Evolutionary conservation across 2,113 vertebrate species (phyloP), one percentile per base, ranked within the genome.

Genomic region (Cheirogaleus medius): DNA sequence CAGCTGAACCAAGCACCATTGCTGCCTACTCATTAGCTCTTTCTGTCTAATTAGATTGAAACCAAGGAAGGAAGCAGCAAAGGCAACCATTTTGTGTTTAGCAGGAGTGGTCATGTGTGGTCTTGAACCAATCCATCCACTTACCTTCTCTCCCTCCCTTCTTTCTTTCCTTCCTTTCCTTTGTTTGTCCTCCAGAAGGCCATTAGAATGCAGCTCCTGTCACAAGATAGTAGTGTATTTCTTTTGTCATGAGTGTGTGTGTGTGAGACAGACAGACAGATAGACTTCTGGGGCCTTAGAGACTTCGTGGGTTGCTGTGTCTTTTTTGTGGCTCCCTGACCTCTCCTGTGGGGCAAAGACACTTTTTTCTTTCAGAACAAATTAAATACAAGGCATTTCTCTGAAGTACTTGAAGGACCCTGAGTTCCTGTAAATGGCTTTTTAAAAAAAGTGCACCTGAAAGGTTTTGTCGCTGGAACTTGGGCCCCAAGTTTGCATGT

Each of bases 371-470:
- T 23, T 94, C 96, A 77, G 42, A 92, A 78, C 27, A 91, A 87
- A 69, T 77, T 94, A 96, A 69, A 95, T 97, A 94, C 39, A 96
- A 98, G 88, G 86, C 96, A 97, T 98, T 97, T 94, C 96, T 96
- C 89, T 98, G 97, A 97, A 97, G 71, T 96, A 95, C 97, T 97
- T 97, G 93, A 84, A 58, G 23, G 90, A 97, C 92, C 88, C 97
- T 95, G 82, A 82, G 18, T 98, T 98, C 84, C 95, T 98, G 81
- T 98, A 98, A 98, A 98, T 97, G 95, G 68, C 90, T 98, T 97
- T 56, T 94, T 97, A 81, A 94, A 93, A 98, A 95, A 97, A 97
- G 95, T 92, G 85, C 76, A 94, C 94, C 97, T 98, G 97, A 98
- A 97, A 98, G 37, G 69, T 91, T 98, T 91, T 96, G 95, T 93